These are phyloP conservation scores for Lysiphlebus fabarum DNA, from an alignment of 1,140 invertebrate species.

Conservation along the genomic window DNA sequence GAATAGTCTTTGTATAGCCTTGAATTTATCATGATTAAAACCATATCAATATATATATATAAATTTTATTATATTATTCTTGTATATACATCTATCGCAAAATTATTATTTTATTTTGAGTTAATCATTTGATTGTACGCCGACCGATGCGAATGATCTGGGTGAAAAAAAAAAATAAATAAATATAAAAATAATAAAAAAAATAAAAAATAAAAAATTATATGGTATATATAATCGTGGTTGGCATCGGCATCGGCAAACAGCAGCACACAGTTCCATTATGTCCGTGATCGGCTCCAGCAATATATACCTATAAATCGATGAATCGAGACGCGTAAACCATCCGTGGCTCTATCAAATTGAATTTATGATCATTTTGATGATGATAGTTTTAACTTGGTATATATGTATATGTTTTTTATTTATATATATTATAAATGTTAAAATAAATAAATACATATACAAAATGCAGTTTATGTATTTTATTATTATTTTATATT, in stretches of 20 bases:
- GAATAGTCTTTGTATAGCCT: no score
- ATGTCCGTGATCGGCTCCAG: conserved; percentile 12
- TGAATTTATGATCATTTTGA: conserved; percentile 29
- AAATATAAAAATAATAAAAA: background rate
- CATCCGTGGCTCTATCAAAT: conserved; percentile 30
- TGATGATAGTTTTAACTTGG: conserved; percentile 27
- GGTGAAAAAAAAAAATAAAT: background rate
- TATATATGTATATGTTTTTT: conserved; percentile 21
- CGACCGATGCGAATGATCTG: no score
- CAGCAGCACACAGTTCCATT: conserved; percentile 10
- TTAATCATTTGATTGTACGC: no score
- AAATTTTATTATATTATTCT: no score
- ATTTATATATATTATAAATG: no score
- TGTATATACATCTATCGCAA: no score
- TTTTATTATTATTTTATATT: conserved; percentile 4
- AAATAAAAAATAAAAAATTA: conserved; percentile 5
- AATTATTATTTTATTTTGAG: no score
- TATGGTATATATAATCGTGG: conserved; percentile 11
- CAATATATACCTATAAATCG: conserved; percentile 22
- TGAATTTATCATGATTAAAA: no score
- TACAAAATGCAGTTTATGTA: background rate
- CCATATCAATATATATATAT: no score
- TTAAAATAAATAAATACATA: background rate
- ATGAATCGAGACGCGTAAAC: conserved; percentile 28
- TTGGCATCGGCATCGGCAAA: background rate